These are phyloP conservation scores for Chaetophractus vellerosus DNA, from an alignment of 2,797 vertebrate species.

Conservation along the genomic window DNA sequence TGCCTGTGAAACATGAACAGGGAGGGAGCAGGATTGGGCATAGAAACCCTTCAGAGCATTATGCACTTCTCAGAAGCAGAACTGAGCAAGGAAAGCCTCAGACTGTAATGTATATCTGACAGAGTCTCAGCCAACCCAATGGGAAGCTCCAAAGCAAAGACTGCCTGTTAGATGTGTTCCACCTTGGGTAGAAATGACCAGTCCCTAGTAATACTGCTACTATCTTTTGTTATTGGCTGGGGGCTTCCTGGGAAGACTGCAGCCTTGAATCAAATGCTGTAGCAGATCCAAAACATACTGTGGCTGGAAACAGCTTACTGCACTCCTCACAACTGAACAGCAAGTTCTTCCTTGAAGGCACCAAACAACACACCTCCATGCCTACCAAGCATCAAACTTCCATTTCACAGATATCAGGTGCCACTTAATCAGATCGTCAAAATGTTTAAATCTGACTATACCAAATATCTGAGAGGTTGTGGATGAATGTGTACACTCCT, in stretches of 20 bases:
- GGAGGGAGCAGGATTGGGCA: background rate
- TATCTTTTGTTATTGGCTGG: background rate
- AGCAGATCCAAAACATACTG: background rate
- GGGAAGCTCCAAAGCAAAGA: background rate
- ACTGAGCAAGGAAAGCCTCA: background rate
- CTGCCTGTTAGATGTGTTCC: background rate
- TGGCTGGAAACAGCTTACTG: background rate
- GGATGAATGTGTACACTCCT: background rate
- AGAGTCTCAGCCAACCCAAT: background rate
- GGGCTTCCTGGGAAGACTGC: background rate
- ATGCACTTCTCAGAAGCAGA: slow-evolving; percentile 27
- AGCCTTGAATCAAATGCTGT: background rate
- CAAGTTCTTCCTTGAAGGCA: background rate
- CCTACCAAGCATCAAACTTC: background rate
- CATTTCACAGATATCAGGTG: background rate
- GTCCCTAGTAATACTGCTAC: background rate
- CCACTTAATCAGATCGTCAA: background rate
- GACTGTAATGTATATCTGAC: background rate
- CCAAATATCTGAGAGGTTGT: background rate
- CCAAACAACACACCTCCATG: background rate
- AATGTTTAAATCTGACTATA: background rate
- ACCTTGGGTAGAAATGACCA: background rate
- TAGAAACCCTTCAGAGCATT: background rate
- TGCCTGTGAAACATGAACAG: background rate
- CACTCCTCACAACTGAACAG: too few relatives aligned